Evolutionary conservation across 2,113 vertebrate genomes (phyloP), one percentile per base, ranked within the genome.

Genomic region (Empidonax traillii): DNA sequence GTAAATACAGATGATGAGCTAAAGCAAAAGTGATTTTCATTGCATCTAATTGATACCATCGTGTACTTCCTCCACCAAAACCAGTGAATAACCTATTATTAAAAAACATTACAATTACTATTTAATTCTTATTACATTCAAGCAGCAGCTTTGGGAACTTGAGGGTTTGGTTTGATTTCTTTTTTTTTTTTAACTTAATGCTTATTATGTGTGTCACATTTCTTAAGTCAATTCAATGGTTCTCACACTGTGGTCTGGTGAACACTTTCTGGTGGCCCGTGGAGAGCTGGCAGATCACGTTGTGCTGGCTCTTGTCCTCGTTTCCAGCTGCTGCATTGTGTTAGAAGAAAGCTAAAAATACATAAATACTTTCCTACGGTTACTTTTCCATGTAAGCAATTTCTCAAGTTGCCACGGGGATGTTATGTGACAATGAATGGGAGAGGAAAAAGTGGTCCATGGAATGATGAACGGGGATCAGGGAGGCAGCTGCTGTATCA

Each of bases 321-420:
- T 96, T 93, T 95, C 95, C 95, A 96, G 95, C 89, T 96, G 93
- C 81, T 91, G 58, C 87, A 96, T 91, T 96, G 95, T 96, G 91
- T 76, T 89, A 95, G 81, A 79, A 96, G 78, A 85, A 93, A 95
- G 87, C 93, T 96, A 97, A 96, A 96, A 96, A 97, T 96, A 97
- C 71, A 94, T 47, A 79, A 93, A 96, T 78, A 94, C 78, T 96
- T 96, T 94, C 91, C 93, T 95, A 75, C 11, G 4, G 81, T 78
- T 67, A 39, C 85, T 96, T 94, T 94, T 96, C 89, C 93, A 87
- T 95, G 91, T 87, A 91, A 95, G 84, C 47, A 89, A 91, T 93
- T 93, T 69, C 93, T 85, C 78, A 75, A 91, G 74, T 75, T 93
- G 96, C 91, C 91, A 75, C 10, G 0, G 72, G 76, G 87, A 87